phyloP scores from a whole-genome alignment of 2,113 vertebrate species.

The Petroica traversi region DNA sequence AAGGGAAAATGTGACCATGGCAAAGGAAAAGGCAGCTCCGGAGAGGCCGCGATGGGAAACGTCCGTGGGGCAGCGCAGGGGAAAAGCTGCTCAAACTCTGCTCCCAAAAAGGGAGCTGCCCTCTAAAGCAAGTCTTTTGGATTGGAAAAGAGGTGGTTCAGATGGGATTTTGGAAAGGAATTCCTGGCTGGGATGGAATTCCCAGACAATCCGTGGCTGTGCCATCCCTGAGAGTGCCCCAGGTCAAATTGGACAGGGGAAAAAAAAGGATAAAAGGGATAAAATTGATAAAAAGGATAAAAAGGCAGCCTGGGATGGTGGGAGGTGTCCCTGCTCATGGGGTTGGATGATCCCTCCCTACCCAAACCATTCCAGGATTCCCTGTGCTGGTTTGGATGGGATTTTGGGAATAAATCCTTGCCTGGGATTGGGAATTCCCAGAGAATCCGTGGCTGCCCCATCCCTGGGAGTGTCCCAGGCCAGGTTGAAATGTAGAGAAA shows the following conservation, averaged over 20 bases:
- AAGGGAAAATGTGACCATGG: background rate
- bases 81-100: background rate
- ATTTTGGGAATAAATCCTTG: no score
- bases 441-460: no score
- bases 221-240: background rate
- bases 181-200: background rate
- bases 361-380: no score
- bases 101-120: background rate
- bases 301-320: no score
- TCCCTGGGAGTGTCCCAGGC: no score
- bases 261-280: no score
- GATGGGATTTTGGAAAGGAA: background rate
- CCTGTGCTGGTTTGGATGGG: no score
- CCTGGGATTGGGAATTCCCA: no score
- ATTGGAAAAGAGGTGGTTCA: background rate
- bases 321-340: no score
- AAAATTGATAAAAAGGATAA: no score
- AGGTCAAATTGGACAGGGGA: background rate
- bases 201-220: background rate
- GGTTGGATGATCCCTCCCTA: no score
- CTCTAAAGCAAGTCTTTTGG: background rate
- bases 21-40: background rate
- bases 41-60: background rate
- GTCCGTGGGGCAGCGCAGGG: background rate
- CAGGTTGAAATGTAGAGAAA: no score